phyloP scores from a whole-genome alignment of 1,140 invertebrate species.

The Metaphire vulgaris region DNA sequence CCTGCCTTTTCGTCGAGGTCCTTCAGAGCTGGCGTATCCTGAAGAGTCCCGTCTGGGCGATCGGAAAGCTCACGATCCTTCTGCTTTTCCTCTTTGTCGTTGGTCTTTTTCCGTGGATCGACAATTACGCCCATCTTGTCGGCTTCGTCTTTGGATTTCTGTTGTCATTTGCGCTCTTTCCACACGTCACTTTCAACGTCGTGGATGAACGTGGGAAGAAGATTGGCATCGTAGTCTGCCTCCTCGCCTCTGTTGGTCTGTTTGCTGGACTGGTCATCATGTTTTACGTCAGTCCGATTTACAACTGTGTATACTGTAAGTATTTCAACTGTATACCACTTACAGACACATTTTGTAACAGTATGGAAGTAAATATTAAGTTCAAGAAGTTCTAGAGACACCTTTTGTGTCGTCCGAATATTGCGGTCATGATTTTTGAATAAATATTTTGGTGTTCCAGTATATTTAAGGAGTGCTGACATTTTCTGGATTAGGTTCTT shows the following conservation, averaged over 20 bases:
- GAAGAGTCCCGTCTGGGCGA: background rate
- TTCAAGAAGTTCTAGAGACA: no score
- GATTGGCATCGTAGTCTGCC: conserved; percentile 49
- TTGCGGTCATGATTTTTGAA: no score
- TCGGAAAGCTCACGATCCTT: conserved; percentile 17
- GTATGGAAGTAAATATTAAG: conserved; percentile 68
- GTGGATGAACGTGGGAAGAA: background rate
- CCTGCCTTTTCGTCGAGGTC: conserved; percentile 84
- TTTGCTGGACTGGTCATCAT: conserved; percentile 70
- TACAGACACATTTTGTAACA: conserved; percentile 80
- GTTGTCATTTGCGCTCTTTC: conserved; percentile 79
- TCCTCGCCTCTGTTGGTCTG: conserved; percentile 65
- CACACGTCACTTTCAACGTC: conserved; percentile 51
- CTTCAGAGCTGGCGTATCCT: conserved; percentile 54
- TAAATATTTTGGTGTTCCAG: no score
- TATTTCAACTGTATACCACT: conserved; percentile 89
- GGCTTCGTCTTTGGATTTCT: conserved; percentile 88
- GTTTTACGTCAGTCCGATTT: conserved; percentile 81
- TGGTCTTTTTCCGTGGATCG: conserved; percentile 60
- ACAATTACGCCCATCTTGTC: conserved; percentile 91
- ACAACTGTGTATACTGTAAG: conserved; percentile 78
- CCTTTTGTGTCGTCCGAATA: no score
- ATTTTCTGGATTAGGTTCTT: no score
- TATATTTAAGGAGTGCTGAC: no score
- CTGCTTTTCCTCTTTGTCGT: conserved; percentile 26